phyloP scores from a whole-genome alignment of 2,113 vertebrate species.

The Paramormyrops kingsleyae region DNA sequence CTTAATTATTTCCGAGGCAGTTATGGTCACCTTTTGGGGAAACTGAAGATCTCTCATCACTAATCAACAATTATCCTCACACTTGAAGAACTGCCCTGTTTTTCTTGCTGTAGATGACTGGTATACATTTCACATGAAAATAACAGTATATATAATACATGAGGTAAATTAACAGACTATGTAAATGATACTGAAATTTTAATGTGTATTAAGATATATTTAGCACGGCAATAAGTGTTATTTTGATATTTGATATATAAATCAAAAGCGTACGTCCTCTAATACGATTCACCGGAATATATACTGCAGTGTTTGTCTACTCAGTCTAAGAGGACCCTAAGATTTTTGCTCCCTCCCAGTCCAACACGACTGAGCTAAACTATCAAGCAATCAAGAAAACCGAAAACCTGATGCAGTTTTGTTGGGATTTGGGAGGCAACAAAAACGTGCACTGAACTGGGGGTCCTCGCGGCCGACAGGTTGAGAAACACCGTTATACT shows the following conservation, averaged over 20 bases:
- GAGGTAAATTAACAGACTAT: background rate
- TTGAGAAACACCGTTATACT: background rate
- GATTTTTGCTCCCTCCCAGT: background rate
- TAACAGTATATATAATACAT: background rate
- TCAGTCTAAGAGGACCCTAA: background rate
- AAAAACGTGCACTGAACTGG: background rate
- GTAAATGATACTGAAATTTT: background rate
- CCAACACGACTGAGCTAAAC: background rate
- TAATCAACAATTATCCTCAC: background rate
- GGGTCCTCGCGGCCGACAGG: no score
- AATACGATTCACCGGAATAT: background rate
- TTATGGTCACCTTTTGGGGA: background rate
- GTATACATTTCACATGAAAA: no score
- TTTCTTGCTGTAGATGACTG: background rate
- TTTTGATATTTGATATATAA: background rate
- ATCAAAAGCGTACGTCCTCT: background rate
- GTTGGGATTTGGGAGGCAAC: background rate
- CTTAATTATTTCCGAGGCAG: no score
- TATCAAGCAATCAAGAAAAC: background rate
- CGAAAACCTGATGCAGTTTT: background rate
- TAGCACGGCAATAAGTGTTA: background rate
- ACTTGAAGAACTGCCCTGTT: background rate
- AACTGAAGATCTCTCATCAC: background rate
- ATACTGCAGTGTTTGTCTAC: background rate
- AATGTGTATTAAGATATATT: background rate